A percentile compares a stretch with the other conserved stretches of the same genome.
phyloP scores from a whole-genome alignment of 2,797 vertebrate species.

The Morus bassanus region DNA sequence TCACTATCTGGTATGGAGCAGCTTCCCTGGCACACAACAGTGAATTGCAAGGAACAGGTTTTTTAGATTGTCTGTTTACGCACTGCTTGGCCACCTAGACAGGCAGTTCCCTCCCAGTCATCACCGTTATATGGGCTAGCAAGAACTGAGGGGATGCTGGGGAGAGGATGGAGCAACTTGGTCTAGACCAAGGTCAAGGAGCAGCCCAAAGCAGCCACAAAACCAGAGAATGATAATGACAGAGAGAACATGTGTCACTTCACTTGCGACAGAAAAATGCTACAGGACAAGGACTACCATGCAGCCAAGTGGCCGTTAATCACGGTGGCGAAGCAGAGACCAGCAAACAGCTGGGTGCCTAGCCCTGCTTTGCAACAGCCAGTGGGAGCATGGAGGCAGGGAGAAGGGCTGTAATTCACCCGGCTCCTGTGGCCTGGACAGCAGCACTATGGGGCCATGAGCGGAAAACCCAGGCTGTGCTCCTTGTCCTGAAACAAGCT shows the following conservation, averaged over 20 bases:
- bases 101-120: neutral
- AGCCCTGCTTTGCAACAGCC: neutral
- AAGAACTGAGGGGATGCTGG: neutral
- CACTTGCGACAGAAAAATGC: neutral
- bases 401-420: neutral
- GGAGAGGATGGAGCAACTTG: neutral
- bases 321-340: neutral
- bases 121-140: neutral
- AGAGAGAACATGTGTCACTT: neutral
- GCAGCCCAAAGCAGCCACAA: neutral
- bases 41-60: neutral
- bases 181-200: neutral
- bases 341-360: neutral
- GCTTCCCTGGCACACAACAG: neutral
- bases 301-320: neutral
- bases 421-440: neutral
- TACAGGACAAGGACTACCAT: neutral
- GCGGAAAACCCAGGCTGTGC: neutral
- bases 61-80: neutral
- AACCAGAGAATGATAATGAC: neutral
- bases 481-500: neutral
- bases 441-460: neutral
- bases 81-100: neutral
- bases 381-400: neutral
- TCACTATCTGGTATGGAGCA: neutral